These are phyloP conservation scores for Anniella stebbinsi DNA, from an alignment of 2,797 vertebrate species.

Conservation along the genomic window DNA sequence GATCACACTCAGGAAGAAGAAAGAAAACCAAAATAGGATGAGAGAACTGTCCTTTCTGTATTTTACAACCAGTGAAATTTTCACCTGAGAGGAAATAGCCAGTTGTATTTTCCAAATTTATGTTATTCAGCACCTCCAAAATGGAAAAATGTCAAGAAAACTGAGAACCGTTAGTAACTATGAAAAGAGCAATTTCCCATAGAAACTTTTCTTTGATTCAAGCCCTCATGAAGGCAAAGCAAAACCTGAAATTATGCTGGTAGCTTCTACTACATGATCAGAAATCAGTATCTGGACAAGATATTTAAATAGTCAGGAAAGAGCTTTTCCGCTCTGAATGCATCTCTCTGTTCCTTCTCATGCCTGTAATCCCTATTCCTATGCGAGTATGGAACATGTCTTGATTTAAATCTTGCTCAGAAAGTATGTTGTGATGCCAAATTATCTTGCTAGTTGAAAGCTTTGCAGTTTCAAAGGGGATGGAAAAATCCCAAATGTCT, in stretches of 20 bases:
- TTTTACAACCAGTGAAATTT: neutral
- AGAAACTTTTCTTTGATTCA: neutral
- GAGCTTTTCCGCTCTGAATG: neutral
- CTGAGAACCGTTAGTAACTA: neutral
- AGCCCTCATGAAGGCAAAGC: constrained; percentile 1
- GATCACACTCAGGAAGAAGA: neutral
- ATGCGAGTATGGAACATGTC: neutral
- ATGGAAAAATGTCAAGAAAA: neutral
- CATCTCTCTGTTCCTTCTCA: neutral
- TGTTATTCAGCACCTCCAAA: neutral
- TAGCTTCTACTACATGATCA: neutral
- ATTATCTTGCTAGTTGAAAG: neutral
- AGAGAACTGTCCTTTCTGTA: neutral
- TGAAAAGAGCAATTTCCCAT: neutral
- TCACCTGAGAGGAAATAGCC: neutral
- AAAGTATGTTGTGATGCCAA: neutral
- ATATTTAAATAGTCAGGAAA: neutral
- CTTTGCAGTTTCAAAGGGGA: neutral
- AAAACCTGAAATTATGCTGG: neutral
- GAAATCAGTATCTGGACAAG: neutral
- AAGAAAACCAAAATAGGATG: neutral
- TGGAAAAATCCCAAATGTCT: neutral
- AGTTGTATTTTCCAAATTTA: constrained; percentile 5
- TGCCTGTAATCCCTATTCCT: neutral
- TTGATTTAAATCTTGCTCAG: neutral